Percentiles rank a stretch among this genome's conserved stretches.
These are phyloP conservation scores for Sclerurus mexicanus DNA, from an alignment of 2,113 vertebrate species.

Conservation along the genomic window DNA sequence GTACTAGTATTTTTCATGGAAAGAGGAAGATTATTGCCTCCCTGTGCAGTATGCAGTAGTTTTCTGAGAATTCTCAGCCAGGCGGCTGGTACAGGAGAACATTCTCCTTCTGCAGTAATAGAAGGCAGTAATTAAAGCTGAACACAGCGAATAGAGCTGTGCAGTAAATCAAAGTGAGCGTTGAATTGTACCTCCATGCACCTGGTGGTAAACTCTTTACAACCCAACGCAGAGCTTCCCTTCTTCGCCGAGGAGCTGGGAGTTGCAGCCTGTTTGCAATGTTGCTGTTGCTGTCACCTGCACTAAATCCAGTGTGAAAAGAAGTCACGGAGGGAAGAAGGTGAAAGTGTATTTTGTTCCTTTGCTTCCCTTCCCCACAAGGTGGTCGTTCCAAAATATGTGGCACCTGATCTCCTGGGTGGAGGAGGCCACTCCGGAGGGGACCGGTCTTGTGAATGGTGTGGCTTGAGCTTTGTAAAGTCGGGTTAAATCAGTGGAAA, in stretches of 20 bases:
- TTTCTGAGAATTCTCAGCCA: constrained; percentile 47
- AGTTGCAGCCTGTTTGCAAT: background rate
- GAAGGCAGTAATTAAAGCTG: constrained; percentile 52
- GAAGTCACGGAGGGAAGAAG: background rate
- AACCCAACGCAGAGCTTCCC: constrained; percentile 2
- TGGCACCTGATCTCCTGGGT: background rate
- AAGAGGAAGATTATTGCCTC: constrained; percentile 39
- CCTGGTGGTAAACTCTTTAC: constrained; percentile 9
- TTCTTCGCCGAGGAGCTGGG: background rate
- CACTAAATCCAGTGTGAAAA: background rate
- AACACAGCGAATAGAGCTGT: background rate
- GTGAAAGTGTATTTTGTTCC: background rate
- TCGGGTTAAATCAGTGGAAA: background rate
- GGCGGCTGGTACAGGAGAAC: background rate
- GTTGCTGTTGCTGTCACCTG: background rate
- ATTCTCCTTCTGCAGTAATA: constrained; percentile 21
- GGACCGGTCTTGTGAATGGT: background rate
- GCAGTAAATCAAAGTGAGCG: constrained; percentile 46
- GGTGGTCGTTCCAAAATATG: background rate
- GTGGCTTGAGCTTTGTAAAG: background rate
- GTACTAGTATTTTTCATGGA: constrained; percentile 20
- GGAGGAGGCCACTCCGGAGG: background rate
- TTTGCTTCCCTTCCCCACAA: background rate
- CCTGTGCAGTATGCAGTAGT: background rate
- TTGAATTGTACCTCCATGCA: constrained; percentile 31